These are phyloP conservation scores for Chrysodeixis includens DNA, from an alignment of 2,888 invertebrate genomes.

Conservation along the genomic window DNA sequence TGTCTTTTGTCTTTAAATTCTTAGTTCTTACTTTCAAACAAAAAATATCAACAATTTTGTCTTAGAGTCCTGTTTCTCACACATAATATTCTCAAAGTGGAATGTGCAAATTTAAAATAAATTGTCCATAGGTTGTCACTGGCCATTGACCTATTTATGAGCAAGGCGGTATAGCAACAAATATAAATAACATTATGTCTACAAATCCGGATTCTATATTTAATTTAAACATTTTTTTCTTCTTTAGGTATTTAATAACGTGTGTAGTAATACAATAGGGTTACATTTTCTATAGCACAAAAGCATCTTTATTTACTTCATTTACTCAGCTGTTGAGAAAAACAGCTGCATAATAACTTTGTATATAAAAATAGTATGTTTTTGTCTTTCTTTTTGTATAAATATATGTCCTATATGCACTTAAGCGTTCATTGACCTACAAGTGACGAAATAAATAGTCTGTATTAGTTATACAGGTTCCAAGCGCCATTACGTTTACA, in stretches of 20 bases:
- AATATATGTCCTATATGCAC: not conserved
- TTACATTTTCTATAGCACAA: not conserved
- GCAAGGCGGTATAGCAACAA: no score
- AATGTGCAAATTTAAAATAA: no score
- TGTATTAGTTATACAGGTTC: not conserved
- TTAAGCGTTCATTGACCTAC: not conserved
- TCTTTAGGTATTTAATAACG: not conserved
- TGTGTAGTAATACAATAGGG: not conserved
- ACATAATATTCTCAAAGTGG: no score
- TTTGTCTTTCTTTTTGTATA: not conserved
- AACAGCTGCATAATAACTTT: not conserved
- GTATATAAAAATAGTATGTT: not conserved
- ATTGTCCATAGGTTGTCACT: no score
- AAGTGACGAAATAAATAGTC: not conserved
- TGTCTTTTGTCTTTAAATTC: no score
- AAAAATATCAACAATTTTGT: no score
- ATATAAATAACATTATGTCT: no score
- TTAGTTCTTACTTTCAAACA: no score
- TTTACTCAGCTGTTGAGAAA: conserved; percentile 6
- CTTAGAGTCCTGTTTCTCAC: no score
- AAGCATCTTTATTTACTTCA: not conserved
- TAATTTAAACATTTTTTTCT: not conserved
- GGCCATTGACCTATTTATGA: no score
- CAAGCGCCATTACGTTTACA: not conserved
- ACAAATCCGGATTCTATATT: not conserved